phyloP scores from a whole-genome alignment of 2,888 invertebrate species.

The Ophraella communa region DNA sequence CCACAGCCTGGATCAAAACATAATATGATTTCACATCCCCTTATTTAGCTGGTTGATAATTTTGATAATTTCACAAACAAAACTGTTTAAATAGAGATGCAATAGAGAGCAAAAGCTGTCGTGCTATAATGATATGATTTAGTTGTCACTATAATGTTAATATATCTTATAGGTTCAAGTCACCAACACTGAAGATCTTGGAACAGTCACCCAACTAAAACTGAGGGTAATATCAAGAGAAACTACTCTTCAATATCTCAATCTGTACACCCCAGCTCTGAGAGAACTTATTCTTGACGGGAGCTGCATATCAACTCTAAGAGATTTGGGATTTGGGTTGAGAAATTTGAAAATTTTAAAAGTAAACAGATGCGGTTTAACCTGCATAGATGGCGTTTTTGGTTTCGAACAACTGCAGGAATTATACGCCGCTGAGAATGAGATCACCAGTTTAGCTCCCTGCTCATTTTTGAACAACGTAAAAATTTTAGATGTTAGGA shows the following conservation, averaged over 20 bases:
- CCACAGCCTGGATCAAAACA: too few relatives aligned
- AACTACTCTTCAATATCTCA: conserved; percentile 69
- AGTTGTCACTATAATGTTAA: too few relatives aligned
- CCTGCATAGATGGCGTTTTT: conserved; percentile 72
- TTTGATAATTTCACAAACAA: too few relatives aligned
- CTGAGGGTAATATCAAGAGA: conserved; percentile 71
- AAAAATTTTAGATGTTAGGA: conserved; percentile 58
- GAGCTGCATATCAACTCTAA: conserved; percentile 69
- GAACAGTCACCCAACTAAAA: conserved; percentile 65
- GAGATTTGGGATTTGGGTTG: conserved; percentile 73
- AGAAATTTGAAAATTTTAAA: conserved; percentile 65
- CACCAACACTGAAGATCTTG: conserved; percentile 59
- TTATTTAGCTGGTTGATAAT: too few relatives aligned
- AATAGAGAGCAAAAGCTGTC: too few relatives aligned
- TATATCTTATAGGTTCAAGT: conserved; percentile 59
- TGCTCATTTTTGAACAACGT: conserved; percentile 64
- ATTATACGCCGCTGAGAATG: conserved; percentile 69
- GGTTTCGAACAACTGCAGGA: conserved; percentile 68
- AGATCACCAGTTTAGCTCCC: conserved; percentile 68
- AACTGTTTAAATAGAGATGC: too few relatives aligned
- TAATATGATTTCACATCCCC: too few relatives aligned
- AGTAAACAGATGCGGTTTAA: conserved; percentile 71
- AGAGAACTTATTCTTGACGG: conserved; percentile 70
- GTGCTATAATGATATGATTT: too few relatives aligned
- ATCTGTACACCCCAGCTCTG: conserved; percentile 68